Conservation (phyloP, 2,113 vertebrate species). For the Nothobranchius furzeri region DNA sequence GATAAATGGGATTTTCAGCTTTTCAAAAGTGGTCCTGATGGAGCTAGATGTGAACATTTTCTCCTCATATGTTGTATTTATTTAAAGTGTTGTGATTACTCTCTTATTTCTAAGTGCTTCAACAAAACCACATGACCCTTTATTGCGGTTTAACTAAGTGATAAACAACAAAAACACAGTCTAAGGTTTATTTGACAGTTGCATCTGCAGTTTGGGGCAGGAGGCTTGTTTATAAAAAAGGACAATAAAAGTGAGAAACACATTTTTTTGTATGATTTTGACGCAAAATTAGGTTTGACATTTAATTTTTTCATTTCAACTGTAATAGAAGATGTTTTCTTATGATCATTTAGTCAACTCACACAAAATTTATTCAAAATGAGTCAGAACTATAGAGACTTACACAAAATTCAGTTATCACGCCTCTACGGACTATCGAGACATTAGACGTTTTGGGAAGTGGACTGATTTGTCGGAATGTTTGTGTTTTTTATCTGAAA, state of each 20-base stretch:
- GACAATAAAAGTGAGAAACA: background rate
- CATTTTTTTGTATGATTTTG: background rate
- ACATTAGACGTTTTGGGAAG: no score
- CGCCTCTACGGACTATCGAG: no score
- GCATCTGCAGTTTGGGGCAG: background rate
- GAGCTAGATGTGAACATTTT: conserved; percentile 11
- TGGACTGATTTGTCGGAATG: no score
- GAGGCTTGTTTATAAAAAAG: background rate
- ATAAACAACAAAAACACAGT: background rate
- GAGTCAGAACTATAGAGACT: no score
- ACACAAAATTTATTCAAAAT: no score
- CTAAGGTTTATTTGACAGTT: background rate
- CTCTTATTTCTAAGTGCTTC: background rate
- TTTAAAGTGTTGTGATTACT: background rate
- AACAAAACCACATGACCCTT: background rate
- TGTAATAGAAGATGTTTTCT: no score
- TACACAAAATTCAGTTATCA: no score
- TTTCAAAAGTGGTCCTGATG: background rate
- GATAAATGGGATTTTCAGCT: background rate
- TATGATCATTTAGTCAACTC: no score
- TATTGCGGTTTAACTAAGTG: background rate
- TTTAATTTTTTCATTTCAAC: no score
- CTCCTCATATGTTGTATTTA: background rate
- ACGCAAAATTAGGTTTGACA: no score
- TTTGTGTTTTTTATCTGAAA: no score